These are phyloP conservation scores for Euglossa dilemma DNA, from an alignment of 1,140 invertebrate genomes.

Conservation along the genomic window DNA sequence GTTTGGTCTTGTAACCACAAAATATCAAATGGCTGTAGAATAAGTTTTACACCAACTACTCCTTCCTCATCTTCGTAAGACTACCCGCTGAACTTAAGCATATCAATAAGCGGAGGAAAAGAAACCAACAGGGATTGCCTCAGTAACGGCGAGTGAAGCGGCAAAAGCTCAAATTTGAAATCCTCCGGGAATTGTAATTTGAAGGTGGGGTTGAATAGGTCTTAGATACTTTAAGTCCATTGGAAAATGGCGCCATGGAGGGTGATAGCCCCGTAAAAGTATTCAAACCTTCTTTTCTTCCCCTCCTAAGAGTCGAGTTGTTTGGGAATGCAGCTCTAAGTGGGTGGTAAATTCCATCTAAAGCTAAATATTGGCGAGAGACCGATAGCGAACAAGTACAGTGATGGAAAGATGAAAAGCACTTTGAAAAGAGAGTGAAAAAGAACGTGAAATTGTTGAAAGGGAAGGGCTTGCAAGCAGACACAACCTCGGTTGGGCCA, in stretches of 20 bases:
- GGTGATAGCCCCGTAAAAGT: constrained; percentile 4
- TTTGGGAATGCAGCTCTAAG: not conserved
- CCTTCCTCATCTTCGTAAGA: too few relatives aligned
- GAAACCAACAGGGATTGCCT: constrained; percentile 94
- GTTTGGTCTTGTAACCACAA: too few relatives aligned
- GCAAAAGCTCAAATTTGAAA: constrained; percentile 80
- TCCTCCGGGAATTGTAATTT: not conserved
- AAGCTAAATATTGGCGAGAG: not conserved
- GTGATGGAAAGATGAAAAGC: constrained; percentile 14
- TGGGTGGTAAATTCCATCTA: not conserved
- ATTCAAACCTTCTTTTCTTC: too few relatives aligned
- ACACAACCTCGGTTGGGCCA: too few relatives aligned
- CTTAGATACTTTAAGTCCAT: constrained; percentile 84
- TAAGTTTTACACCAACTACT: too few relatives aligned
- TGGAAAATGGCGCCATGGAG: constrained; percentile 54
- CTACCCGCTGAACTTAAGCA: constrained; percentile 91
- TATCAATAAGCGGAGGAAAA: constrained; percentile 95
- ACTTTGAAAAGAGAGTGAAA: constrained; percentile 17
- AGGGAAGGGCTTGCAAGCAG: too few relatives aligned
- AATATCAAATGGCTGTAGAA: too few relatives aligned
- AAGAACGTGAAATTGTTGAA: not conserved
- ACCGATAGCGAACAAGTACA: constrained; percentile 24
- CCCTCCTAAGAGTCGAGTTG: constrained; percentile 7
- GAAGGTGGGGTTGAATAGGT: not conserved
- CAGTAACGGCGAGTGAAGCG: constrained; percentile 94